Evolutionary conservation across 2,888 invertebrate genomes (phyloP), one percentile per base, ranked within the genome.

Genomic region (Heliconius cydno): DNA sequence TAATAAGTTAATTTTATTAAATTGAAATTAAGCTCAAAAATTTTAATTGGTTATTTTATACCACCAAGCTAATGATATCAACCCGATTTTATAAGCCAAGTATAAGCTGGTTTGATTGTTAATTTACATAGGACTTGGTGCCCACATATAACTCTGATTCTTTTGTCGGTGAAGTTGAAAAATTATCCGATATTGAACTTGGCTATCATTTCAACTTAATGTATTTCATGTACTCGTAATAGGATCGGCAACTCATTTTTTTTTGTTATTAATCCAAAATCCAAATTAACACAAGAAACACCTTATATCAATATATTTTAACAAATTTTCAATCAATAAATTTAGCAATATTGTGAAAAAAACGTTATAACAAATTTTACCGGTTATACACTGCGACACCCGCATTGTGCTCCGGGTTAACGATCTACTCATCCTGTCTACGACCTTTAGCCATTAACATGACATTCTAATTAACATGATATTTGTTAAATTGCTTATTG

Each of bases 321-420:
- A 60, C n/a, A 10, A 60, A n/a, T n/a, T n/a, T 60, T 60, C 66
- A 66, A 30, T 30, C 2, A 6, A 66, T 9, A 28, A 7, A 19
- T 28, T 30, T 30, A 52, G 46, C 9, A 30, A n/a, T 73, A 73
- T 73, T 13, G 38, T 74, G 19, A 63, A 63, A n/a, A 34, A 38
- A 15, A 15, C 46, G n/a, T n/a, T 46, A 19, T 52, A 10, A 71
- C 52, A 71, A 52, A 28, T 46, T 34, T n/a, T 63, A 15, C 74
- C 60, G 57, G 15, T 71, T 74, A n/a, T n/a, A 79, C 66, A 80
- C 79, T 79, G 77, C 78, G 77, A 76, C 77, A 79, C 82, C 79
- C 82, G 82, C 80, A 82, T 80, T 75, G 60, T 77, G 66, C 71
- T 68, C 60, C 41, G 80, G 82, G 82, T 79, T 76, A 79, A 79